A percentile compares a stretch with the other conserved stretches of the same genome.
These are phyloP conservation scores for Chrysolina haemoptera DNA, from an alignment of 2,888 invertebrate species.

Conservation along the genomic window DNA sequence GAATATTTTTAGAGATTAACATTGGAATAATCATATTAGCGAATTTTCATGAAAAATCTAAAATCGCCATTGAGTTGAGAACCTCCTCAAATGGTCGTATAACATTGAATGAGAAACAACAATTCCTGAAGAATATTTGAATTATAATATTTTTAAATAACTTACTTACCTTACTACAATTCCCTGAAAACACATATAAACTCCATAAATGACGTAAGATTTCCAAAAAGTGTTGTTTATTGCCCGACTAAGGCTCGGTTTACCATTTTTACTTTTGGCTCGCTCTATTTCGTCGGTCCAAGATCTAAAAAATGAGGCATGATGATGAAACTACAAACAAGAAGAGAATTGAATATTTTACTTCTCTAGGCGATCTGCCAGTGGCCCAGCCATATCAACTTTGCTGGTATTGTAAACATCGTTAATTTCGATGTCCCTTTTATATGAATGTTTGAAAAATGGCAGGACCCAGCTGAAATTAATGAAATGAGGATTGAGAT, in stretches of 20 bases:
- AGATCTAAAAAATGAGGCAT: slow-evolving; percentile 64
- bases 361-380: slow-evolving; percentile 77
- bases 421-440: slow-evolving; percentile 75
- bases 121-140: background rate
- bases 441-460: slow-evolving; percentile 76
- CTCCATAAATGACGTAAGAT: slow-evolving; percentile 24
- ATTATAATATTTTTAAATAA: background rate
- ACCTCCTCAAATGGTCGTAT: too few species aligned
- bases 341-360: slow-evolving; percentile 56
- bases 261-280: slow-evolving; percentile 71
- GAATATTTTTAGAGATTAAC: too few species aligned
- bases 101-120: background rate
- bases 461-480: slow-evolving; percentile 77
- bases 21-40: too few species aligned
- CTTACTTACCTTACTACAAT: slow-evolving; percentile 22
- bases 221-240: slow-evolving; percentile 30
- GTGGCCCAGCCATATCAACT: slow-evolving; percentile 75
- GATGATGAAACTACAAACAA: background rate
- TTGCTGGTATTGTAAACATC: slow-evolving; percentile 77
- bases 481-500: background rate
- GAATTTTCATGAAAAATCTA: too few species aligned
- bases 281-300: slow-evolving; percentile 75
- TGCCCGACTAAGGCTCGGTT: slow-evolving; percentile 71
- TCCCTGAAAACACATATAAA: slow-evolving; percentile 21
- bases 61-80: too few species aligned